A percentile compares a stretch with the other conserved stretches of the same genome.
These are phyloP conservation scores for Callosobruchus maculatus DNA, from an alignment of 2,888 invertebrate genomes.

Conservation along the genomic window DNA sequence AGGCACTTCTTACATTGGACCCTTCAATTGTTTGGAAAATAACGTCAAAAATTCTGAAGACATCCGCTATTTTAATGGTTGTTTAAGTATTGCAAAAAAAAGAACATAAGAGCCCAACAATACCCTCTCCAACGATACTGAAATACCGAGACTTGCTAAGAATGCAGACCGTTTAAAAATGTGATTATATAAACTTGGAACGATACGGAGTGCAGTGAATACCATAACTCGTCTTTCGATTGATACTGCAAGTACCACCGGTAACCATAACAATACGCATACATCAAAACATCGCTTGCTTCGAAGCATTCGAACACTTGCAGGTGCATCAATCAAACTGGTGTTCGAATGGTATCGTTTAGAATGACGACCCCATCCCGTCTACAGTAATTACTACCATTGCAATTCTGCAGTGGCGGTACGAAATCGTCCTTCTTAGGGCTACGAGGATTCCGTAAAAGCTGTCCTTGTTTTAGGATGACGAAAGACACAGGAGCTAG, in stretches of 20 bases:
- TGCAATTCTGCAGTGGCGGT: neutral
- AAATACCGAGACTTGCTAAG: too few species aligned
- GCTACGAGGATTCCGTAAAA: too few species aligned
- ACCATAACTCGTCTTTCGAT: neutral
- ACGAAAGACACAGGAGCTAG: too few species aligned
- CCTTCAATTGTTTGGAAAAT: too few species aligned
- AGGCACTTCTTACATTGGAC: too few species aligned
- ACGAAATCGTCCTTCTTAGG: neutral
- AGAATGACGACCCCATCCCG: conserved; percentile 9
- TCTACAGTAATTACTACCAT: conserved; percentile 9
- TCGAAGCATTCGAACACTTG: neutral
- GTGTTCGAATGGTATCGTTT: conserved; percentile 1
- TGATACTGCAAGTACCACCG: neutral
- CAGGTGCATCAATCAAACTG: conserved; percentile 1
- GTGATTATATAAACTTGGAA: neutral
- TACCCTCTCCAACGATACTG: too few species aligned
- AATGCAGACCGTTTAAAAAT: too few species aligned
- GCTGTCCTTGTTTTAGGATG: too few species aligned
- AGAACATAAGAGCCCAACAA: too few species aligned
- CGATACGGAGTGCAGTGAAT: neutral
- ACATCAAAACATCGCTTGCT: neutral
- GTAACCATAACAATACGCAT: neutral
- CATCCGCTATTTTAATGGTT: too few species aligned
- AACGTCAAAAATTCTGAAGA: too few species aligned
- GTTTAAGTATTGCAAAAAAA: too few species aligned